These are phyloP conservation scores for Pseudolaguvia tuberculata DNA, from an alignment of 2,113 vertebrate genomes.

Conservation along the genomic window DNA sequence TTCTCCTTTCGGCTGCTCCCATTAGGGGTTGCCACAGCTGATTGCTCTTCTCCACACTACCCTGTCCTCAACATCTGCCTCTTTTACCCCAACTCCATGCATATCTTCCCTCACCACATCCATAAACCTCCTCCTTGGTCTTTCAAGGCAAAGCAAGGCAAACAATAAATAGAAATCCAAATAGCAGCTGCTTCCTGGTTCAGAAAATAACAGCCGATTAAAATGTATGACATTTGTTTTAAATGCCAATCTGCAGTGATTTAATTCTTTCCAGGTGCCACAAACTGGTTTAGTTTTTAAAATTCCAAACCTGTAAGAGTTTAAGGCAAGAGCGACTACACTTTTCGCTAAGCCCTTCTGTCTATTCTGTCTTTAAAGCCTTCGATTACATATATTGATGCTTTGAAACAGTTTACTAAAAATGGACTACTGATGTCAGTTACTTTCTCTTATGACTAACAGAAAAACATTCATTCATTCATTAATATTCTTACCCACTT, in stretches of 20 bases:
- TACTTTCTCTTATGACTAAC: not conserved
- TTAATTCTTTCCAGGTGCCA: not conserved
- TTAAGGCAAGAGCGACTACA: not conserved
- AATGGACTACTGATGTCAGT: not conserved
- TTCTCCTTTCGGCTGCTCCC: too few relatives aligned
- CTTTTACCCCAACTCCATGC: too few relatives aligned
- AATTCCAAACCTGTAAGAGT: conserved; percentile 6
- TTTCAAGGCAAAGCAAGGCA: not conserved
- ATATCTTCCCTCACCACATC: too few relatives aligned
- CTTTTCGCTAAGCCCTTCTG: not conserved
- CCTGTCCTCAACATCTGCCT: too few relatives aligned
- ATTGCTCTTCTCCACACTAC: too few relatives aligned
- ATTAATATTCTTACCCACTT: too few relatives aligned
- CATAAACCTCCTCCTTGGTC: too few relatives aligned
- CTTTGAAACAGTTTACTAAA: not conserved
- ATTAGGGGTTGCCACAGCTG: too few relatives aligned
- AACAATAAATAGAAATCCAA: not conserved
- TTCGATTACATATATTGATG: not conserved
- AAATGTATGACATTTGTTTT: not conserved
- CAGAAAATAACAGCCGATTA: not conserved
- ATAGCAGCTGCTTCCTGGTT: not conserved
- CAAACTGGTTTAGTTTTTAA: not conserved
- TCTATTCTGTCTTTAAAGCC: not conserved
- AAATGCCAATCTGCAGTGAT: not conserved
- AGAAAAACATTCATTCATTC: too few relatives aligned